Evolutionary conservation across 2,113 vertebrate genomes (phyloP).

Genomic region (Riparia riparia): DNA sequence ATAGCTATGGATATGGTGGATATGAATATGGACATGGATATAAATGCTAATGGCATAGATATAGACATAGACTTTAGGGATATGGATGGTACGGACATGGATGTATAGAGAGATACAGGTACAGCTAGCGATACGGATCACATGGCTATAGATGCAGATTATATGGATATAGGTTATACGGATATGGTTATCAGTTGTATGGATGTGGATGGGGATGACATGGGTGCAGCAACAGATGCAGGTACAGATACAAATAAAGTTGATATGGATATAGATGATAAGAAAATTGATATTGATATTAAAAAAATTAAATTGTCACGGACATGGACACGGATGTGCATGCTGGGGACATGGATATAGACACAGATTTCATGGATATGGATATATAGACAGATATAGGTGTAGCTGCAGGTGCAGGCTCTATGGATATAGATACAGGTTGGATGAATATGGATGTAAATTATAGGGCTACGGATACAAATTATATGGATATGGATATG

Average conservation of each 20-base stretch:
- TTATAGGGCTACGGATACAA: neutral
- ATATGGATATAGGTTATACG: neutral
- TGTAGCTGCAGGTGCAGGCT: neutral
- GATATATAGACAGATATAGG: neutral
- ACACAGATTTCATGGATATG: neutral
- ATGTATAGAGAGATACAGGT: neutral
- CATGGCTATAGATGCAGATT: neutral
- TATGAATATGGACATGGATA: neutral
- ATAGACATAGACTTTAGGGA: neutral
- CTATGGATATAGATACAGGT: too few relatives aligned
- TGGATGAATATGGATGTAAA: neutral
- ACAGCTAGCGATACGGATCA: neutral
- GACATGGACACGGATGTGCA: neutral
- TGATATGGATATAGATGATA: neutral
- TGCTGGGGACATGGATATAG: neutral
- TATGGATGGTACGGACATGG: too few relatives aligned
- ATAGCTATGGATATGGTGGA: too few relatives aligned
- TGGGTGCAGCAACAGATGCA: neutral
- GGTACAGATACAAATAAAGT: neutral
- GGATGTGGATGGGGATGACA: neutral
- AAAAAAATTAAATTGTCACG: neutral
- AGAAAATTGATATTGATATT: neutral
- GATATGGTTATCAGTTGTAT: neutral
- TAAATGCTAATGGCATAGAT: neutral
- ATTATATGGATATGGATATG: neutral